These are phyloP conservation scores for Petromus typicus DNA, from an alignment of 2,113 vertebrate genomes.

Conservation along the genomic window DNA sequence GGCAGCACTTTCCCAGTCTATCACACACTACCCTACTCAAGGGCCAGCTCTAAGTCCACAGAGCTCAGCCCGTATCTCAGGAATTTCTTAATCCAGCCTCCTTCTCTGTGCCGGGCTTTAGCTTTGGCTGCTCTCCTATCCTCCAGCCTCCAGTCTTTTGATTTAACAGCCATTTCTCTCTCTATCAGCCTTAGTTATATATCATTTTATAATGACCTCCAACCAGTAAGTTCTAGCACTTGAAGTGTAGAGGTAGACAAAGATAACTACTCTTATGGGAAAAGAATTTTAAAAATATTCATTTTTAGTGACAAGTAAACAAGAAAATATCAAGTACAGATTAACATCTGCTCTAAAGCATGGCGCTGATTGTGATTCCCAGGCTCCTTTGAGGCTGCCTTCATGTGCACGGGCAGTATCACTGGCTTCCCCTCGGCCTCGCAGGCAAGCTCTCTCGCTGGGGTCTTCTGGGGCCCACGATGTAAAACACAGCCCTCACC, in stretches of 20 bases:
- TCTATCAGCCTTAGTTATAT: neutral
- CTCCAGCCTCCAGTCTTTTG: neutral
- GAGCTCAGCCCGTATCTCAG: neutral
- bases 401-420: fast-evolving
- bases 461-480: neutral
- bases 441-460: neutral
- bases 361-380: neutral
- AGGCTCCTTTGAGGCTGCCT: neutral
- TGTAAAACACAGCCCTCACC: neutral
- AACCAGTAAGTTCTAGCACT: neutral
- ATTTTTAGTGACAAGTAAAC: neutral
- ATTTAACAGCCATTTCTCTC: neutral
- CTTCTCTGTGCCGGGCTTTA: neutral
- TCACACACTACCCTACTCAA: neutral
- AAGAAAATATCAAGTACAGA: neutral
- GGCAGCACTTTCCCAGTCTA: neutral
- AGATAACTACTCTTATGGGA: neutral
- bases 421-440: neutral
- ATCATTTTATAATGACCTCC: neutral
- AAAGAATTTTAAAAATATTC: slow-evolving; percentile 11
- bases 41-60: neutral
- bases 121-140: neutral
- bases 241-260: neutral
- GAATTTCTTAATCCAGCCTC: neutral
- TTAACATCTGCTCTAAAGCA: neutral